Conservation (phyloP, 2,113 vertebrate species). For the Myrmecophaga tridactyla region DNA sequence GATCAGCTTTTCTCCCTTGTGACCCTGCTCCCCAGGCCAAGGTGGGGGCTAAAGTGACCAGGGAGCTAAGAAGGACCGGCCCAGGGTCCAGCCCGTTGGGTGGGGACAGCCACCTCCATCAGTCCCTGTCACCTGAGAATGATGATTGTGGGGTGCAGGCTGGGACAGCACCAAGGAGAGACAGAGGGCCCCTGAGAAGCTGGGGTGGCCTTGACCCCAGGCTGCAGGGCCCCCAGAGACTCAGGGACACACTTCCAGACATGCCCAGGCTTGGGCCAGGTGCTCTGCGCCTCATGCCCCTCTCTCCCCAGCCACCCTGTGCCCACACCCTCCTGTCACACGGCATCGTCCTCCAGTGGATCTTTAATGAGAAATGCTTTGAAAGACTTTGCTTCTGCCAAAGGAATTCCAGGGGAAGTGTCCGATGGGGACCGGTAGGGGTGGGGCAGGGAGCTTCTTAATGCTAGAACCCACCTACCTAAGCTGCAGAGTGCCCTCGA, state of each 20-base stretch:
- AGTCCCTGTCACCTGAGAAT: neutral
- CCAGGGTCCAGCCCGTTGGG: neutral
- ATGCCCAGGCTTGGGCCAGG: accelerated
- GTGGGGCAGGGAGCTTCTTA: accelerated
- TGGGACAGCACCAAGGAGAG: neutral
- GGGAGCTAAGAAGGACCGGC: neutral
- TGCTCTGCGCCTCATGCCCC: too few relatives aligned
- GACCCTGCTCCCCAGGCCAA: neutral
- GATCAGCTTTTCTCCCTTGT: neutral
- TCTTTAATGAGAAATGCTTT: accelerated
- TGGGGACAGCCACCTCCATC: neutral
- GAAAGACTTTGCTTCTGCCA: neutral
- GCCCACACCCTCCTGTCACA: too few relatives aligned
- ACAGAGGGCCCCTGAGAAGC: too few relatives aligned
- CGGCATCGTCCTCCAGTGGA: accelerated
- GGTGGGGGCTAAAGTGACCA: neutral
- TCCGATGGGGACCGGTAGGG: too few relatives aligned
- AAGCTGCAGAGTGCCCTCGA: too few relatives aligned
- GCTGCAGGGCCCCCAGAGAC: neutral
- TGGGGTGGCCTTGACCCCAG: too few relatives aligned
- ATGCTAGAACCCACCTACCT: too few relatives aligned
- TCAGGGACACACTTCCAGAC: neutral
- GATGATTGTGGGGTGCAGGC: neutral
- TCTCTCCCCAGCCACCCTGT: too few relatives aligned
- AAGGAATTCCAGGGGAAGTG: neutral